Evolutionary conservation across 2,113 vertebrate species (phyloP).

Genomic region (Corythornis cristatus): DNA sequence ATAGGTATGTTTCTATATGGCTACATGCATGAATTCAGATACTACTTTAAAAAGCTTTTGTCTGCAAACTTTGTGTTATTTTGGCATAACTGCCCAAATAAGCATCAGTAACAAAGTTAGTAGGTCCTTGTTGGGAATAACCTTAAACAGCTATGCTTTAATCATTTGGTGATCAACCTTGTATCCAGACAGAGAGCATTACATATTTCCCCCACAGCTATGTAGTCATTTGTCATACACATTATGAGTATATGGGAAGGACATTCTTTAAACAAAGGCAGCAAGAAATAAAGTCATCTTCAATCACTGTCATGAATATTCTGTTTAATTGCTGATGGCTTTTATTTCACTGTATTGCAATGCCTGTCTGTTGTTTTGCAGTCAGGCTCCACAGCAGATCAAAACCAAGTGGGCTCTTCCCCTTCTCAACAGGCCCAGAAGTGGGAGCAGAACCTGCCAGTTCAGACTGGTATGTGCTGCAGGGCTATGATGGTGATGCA

Average conservation of each 20-base stretch:
- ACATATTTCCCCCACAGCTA: background rate
- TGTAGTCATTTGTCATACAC: background rate
- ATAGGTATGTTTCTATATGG: background rate
- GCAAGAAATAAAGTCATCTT: constrained; percentile 25
- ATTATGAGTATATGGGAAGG: background rate
- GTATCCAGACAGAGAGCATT: background rate
- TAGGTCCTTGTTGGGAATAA: background rate
- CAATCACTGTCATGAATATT: constrained; percentile 11
- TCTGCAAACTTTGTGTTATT: background rate
- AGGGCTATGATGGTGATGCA: fast-evolving
- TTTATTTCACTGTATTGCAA: background rate
- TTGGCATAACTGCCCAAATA: background rate
- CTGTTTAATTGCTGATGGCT: constrained; percentile 18
- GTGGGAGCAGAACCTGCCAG: background rate
- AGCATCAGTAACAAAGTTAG: background rate
- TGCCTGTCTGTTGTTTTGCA: background rate
- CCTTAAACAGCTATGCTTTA: constrained; percentile 9
- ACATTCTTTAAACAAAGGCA: constrained; percentile 20
- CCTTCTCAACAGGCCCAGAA: background rate
- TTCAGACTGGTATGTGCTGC: background rate
- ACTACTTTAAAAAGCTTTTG: background rate
- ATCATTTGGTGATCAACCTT: constrained; percentile 5
- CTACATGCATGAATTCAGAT: background rate
- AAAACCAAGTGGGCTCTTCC: background rate
- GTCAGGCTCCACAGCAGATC: background rate